Conservation (phyloP, 2,888 invertebrate species). For the Heliconius ethilla region DNA sequence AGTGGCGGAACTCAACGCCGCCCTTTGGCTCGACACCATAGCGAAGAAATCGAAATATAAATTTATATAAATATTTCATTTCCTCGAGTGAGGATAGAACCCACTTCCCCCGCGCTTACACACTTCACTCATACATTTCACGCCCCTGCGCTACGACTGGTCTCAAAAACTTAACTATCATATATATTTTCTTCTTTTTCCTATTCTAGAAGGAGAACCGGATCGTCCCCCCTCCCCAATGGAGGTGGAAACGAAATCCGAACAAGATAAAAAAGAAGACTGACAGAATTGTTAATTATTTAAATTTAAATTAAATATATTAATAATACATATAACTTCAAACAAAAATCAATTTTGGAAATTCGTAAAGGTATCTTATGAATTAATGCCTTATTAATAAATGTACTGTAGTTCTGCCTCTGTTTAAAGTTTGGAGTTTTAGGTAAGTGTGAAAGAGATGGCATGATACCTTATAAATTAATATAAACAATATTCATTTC, state of each 20-base stretch:
- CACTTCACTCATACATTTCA: too few species aligned
- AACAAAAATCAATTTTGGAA: constrained; percentile 3
- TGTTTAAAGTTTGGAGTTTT: not conserved
- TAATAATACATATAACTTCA: constrained; percentile 19
- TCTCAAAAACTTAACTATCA: not conserved
- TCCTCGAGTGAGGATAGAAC: too few species aligned
- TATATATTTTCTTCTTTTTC: not conserved
- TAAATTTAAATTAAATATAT: constrained; percentile 38
- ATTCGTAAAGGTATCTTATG: not conserved
- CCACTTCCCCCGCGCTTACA: too few species aligned
- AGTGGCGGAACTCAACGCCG: too few species aligned
- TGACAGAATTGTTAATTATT: constrained; percentile 53
- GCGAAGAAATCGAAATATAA: too few species aligned
- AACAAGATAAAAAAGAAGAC: constrained; percentile 74
- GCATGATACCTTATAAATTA: not conserved
- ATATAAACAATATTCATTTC: not conserved
- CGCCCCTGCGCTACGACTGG: too few species aligned
- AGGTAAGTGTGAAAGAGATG: not conserved
- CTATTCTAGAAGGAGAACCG: constrained; percentile 54
- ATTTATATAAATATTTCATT: too few species aligned
- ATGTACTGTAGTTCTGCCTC: constrained; percentile 15
- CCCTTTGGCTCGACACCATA: too few species aligned
- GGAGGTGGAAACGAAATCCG: constrained; percentile 64
- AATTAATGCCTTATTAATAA: constrained; percentile 22
- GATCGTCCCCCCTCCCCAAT: constrained; percentile 63